Percentiles rank a stretch among this genome's conserved stretches.
These are phyloP conservation scores for Arctocebus calabarensis DNA, from an alignment of 2,797 vertebrate genomes.

Conservation along the genomic window DNA sequence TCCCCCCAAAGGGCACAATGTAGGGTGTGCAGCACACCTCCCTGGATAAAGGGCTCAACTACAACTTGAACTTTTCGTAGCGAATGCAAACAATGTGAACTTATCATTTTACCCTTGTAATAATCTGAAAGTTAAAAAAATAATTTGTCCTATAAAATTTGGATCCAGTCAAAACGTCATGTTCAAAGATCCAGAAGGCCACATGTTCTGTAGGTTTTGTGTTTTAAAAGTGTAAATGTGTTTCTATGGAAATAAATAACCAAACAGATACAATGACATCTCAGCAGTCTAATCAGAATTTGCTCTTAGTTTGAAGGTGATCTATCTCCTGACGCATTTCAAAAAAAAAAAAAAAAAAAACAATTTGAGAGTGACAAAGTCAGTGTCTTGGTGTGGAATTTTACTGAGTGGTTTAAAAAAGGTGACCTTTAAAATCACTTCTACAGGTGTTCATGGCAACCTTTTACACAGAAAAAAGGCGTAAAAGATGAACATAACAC, in stretches of 20 bases:
- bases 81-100: no score
- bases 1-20: no score
- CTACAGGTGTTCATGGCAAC: neutral
- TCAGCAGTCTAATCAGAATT: conserved; percentile 45
- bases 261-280: conserved; percentile 5
- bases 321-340: neutral
- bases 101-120: no score
- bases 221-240: conserved; percentile 42
- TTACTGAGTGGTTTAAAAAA: neutral
- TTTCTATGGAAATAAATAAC: conserved; percentile 44
- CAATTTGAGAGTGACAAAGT: neutral
- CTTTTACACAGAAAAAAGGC: neutral
- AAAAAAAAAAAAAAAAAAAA: neutral
- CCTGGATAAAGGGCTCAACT: no score
- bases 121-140: no score
- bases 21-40: no score
- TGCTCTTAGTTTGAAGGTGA: conserved; percentile 49
- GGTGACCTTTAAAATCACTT: neutral
- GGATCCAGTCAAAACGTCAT: no score
- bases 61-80: no score
- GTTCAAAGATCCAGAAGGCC: no score
- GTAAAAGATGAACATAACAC: neutral
- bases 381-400: neutral
- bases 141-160: no score
- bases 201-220: no score